Evolutionary conservation across 2,113 vertebrate species (phyloP).

Genomic region (Neoarius graeffei): DNA sequence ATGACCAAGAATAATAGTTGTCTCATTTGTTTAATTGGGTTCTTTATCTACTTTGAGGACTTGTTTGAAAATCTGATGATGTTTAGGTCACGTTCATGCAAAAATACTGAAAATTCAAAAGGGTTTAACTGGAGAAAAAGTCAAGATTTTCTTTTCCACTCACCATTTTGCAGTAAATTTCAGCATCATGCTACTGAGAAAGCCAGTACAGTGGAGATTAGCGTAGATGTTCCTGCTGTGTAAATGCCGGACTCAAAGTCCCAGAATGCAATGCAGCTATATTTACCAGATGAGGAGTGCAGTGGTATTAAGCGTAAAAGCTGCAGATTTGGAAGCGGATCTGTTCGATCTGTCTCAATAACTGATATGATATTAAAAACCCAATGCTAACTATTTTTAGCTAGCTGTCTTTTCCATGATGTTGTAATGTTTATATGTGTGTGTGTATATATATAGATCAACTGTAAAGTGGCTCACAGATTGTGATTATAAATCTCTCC

Average conservation of each 20-base stretch:
- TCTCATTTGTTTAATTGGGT: too few species aligned
- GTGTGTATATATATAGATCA: not conserved
- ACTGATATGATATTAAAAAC: not conserved
- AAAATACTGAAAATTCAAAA: too few species aligned
- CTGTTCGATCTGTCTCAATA: not conserved
- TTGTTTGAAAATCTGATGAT: too few species aligned
- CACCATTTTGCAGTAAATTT: not conserved
- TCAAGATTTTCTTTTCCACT: not conserved
- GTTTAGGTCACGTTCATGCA: too few species aligned
- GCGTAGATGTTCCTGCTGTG: too few species aligned
- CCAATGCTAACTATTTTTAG: not conserved
- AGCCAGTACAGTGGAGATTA: not conserved
- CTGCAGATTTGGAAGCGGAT: not conserved
- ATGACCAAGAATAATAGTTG: too few species aligned
- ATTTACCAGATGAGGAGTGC: not conserved
- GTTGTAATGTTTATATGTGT: not conserved
- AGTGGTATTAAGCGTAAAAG: not conserved
- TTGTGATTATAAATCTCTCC: conserved; percentile 30
- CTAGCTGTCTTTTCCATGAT: not conserved
- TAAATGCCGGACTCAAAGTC: not conserved
- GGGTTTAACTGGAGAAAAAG: not conserved
- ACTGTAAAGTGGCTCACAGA: conserved; percentile 13
- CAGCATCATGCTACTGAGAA: not conserved
- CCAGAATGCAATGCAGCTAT: not conserved
- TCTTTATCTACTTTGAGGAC: too few species aligned